Base-by-base conservation (phyloP, 2,888 invertebrate genomes). In the Tineola bisselliella region DNA sequence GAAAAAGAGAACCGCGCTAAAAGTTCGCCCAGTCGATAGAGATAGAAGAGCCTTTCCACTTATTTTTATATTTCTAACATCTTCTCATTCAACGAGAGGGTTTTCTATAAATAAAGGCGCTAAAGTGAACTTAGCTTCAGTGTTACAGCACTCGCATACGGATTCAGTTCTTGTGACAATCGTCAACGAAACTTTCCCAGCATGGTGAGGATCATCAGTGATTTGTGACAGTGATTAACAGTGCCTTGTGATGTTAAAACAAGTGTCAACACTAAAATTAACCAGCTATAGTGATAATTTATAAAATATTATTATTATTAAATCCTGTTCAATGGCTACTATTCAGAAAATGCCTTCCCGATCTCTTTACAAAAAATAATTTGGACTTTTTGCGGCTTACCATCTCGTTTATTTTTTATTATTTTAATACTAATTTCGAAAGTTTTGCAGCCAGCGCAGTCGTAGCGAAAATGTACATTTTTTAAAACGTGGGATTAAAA, bases 101-200 rank as follows among this genome's bases (percentile, higher is more conserved):
- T 79, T 77, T 74, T 74, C 73, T 87, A 87, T 87, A 87, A 84
- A 87, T 87, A 87, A 77, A 82, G 84, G 84, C 83, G 76, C 73
- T 70, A 73, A 66, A 68, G 73, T 72, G 72, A 74, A 73, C 76
- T 74, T 72, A 75, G 78, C 73, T 77, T 75, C 81, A 87, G 87
- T 87, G 87, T 86, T 84, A 84, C 81, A 80, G 75, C 84, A 87
- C 84, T 84, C 87, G 87, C 87, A 84, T 83, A 81, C 84, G 75
- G 77, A 77, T 82, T 83, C 83, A 75, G 87, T 87, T 86, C 86
- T 83, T 83, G 82, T 86, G 83, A 81, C 82, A 69, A 74, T 81
- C 75, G 73, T 70, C 76, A 76, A 76, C 74, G 74, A 77, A 17
- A 48, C 48, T 17, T 48, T 48, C 1, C 2, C 15, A 48, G 15